These are phyloP conservation scores for Oryctes rhinoceros DNA, from an alignment of 1,140 invertebrate genomes.

Conservation along the genomic window DNA sequence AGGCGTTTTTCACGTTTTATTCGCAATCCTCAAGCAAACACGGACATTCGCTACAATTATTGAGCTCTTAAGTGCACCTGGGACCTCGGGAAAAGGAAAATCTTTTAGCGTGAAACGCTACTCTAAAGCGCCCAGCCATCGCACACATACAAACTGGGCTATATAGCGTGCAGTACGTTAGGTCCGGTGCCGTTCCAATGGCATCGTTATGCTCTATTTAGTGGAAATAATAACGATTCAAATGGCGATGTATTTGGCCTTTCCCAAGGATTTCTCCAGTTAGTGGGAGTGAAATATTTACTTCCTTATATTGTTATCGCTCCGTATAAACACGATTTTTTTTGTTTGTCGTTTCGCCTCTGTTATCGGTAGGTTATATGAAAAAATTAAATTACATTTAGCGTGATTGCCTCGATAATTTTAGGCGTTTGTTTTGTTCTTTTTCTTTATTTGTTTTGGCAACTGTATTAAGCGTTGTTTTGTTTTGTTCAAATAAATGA, in stretches of 20 bases:
- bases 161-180: neutral
- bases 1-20: neutral
- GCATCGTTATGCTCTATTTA: neutral
- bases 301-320: too few relatives aligned
- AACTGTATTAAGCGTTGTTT: too few relatives aligned
- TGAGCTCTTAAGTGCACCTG: constrained; percentile 13
- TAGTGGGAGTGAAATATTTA: too few relatives aligned
- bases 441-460: too few relatives aligned
- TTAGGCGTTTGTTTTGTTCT: too few relatives aligned
- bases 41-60: constrained; percentile 9
- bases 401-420: too few relatives aligned
- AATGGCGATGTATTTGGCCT: neutral
- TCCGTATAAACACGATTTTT: too few relatives aligned
- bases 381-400: too few relatives aligned
- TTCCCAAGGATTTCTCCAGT: too few relatives aligned
- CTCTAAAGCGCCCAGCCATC: neutral
- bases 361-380: too few relatives aligned
- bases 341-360: too few relatives aligned
- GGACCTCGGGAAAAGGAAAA: neutral
- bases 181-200: neutral
- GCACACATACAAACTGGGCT: neutral
- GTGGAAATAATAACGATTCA: constrained; percentile 5
- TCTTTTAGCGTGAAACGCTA: neutral
- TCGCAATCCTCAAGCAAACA: neutral
- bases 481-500: too few relatives aligned